Percentiles rank a stretch among this genome's conserved stretches.
Evolutionary conservation across 1,140 invertebrate species (phyloP).

Genomic region (Heliconius hermathena): DNA sequence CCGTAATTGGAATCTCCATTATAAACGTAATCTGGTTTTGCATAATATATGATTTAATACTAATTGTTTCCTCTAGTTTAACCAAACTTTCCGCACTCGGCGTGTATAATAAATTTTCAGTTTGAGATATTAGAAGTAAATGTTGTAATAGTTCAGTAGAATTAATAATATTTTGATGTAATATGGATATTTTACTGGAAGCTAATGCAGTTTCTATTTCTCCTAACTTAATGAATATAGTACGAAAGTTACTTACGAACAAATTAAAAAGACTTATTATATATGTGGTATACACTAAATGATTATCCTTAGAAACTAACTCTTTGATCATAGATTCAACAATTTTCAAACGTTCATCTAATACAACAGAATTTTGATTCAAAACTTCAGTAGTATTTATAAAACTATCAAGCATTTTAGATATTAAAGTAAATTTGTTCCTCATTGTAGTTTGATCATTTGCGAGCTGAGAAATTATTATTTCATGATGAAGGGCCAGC

Average conservation of each 20-base stretch:
- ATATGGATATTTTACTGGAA: conserved; percentile 29
- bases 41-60: conserved; percentile 33
- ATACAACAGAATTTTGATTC: conserved; percentile 5
- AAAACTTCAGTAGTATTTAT: conserved; percentile 30
- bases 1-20: conserved; percentile 26
- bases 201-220: conserved; percentile 37
- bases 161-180: conserved; percentile 37
- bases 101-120: conserved; percentile 25
- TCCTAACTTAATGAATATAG: conserved; percentile 28
- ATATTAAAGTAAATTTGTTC: conserved; percentile 37
- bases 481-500: conserved; percentile 22
- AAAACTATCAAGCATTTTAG: conserved; percentile 33
- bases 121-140: conserved; percentile 25
- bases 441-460: conserved; percentile 22
- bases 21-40: conserved; percentile 33
- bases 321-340: not conserved
- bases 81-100: conserved; percentile 24
- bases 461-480: conserved; percentile 34
- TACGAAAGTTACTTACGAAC: conserved; percentile 34
- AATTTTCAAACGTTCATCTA: conserved; percentile 13
- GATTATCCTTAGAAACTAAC: conserved; percentile 5
- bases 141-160: conserved; percentile 31
- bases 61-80: conserved; percentile 32
- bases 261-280: conserved; percentile 28
- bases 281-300: conserved; percentile 16